Evolutionary conservation across 2,888 invertebrate genomes (phyloP).

Genomic region (Brachypalpus laphriformis): DNA sequence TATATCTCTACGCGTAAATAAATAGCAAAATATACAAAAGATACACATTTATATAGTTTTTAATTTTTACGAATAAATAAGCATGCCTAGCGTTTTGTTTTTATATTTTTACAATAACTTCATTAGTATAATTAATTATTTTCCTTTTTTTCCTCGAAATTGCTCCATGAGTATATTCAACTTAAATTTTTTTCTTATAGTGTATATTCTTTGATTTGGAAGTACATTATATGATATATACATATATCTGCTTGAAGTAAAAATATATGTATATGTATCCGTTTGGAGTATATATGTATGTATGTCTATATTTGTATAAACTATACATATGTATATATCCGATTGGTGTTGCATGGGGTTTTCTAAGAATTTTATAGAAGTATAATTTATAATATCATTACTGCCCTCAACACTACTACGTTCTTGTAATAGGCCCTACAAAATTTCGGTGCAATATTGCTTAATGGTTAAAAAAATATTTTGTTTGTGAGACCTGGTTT

Average conservation of each 20-base stretch:
- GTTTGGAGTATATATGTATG: background rate
- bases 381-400: constrained; percentile 6
- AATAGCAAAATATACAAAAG: background rate
- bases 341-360: background rate
- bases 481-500: constrained; percentile 3
- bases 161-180: constrained; percentile 20
- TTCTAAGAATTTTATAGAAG: background rate
- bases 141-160: constrained; percentile 3
- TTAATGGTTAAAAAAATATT: background rate
- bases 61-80: constrained; percentile 5
- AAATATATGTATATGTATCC: background rate
- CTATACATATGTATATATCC: too few relatives aligned
- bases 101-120: background rate
- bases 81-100: constrained; percentile 10
- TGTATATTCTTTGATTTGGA: background rate
- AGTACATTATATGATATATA: too few relatives aligned
- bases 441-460: constrained; percentile 24
- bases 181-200: background rate
- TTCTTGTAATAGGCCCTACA: background rate
- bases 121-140: background rate
- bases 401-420: background rate
- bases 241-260: too few relatives aligned
- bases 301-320: background rate
- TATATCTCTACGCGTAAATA: background rate
- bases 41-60: background rate